Base-by-base conservation (phyloP, 2,797 vertebrate genomes). In the Phalanger gymnotis region DNA sequence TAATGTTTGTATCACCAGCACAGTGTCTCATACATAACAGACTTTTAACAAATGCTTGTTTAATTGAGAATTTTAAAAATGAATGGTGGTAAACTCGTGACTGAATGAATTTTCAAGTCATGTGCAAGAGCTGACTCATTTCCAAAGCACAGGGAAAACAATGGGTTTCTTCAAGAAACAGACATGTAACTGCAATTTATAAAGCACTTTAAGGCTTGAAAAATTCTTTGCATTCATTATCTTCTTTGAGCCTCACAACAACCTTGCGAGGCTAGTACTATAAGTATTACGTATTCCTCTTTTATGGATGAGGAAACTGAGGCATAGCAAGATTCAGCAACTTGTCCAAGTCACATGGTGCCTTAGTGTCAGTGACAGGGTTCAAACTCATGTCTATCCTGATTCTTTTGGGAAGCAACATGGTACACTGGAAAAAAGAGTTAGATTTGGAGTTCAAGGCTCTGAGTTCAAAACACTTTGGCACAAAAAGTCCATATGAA, bases 21-120 rank as follows among this genome's bases (percentile, higher is more conserved):
- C 3, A 92, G 16, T 54, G 47, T 30, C 31, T 22, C 27, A 19
- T 34, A 92, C 61, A 94, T 16, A 93, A 30, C n/a, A 94, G 47
- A 11, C 27, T 6, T 2, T 92, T 53, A 61, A 92, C 52, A 13
- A 92, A 90, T 58, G 5, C 57, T 93, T 91, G 34, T 10, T 90
- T 58, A 7, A 30, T 30, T 58, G 56, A 30, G 28, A 58, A 58
- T 58, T 58, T 58, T 11, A 58, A 58, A 55, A 92, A 87, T 92
- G 52, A 92, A 61, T 91, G 66, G 6, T 73, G 66, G 93, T 1
- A 53, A 96, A 16, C 30, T 61, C 19, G 95, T 66, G 31, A 66
- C 61, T n/a, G 13, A 11, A 14, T 93, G 91, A 96, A 91, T n/a
- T 55, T 94, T 66, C 34, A 66, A 66, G 61, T 66, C 61, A n/a